Conservation (phyloP, 2,797 vertebrate genomes). For the Jordanella pulchra region DNA sequence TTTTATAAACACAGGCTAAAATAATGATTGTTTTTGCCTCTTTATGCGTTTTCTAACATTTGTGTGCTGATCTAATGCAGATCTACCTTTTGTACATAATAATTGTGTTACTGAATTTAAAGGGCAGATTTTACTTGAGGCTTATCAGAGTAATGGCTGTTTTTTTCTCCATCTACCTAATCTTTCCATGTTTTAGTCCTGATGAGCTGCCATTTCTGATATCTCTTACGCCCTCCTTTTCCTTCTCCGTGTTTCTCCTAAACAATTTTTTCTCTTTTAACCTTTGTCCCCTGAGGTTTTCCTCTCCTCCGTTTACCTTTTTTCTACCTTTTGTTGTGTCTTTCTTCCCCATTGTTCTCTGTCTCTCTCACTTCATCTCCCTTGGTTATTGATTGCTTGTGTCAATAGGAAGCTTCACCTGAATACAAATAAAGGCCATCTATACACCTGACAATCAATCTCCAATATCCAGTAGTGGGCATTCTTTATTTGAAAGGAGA, state of each 20-base stretch:
- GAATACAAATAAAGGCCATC: slow-evolving; percentile 39
- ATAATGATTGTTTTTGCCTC: slow-evolving; percentile 33
- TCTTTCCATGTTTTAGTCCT: slow-evolving; percentile 23
- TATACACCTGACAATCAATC: slow-evolving; percentile 35
- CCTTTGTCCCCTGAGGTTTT: slow-evolving; percentile 33
- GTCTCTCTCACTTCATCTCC: slow-evolving; percentile 50
- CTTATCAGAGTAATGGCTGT: slow-evolving; percentile 18
- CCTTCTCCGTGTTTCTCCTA: slow-evolving; percentile 12
- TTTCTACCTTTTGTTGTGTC: slow-evolving; percentile 23
- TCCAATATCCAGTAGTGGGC: slow-evolving; percentile 22
- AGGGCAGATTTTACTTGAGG: slow-evolving; percentile 14
- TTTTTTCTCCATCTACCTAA: slow-evolving; percentile 23
- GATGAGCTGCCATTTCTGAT: slow-evolving; percentile 21
- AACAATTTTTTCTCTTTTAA: slow-evolving; percentile 23
- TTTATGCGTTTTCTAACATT: not conserved
- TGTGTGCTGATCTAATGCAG: slow-evolving; percentile 20
- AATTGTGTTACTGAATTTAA: not conserved
- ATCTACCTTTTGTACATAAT: slow-evolving; percentile 4
- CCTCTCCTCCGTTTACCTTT: slow-evolving; percentile 18
- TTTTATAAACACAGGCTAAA: slow-evolving; percentile 41
- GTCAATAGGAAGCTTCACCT: slow-evolving; percentile 49
- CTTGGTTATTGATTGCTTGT: slow-evolving; percentile 54
- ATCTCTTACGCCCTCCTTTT: slow-evolving; percentile 18
- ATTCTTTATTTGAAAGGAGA: slow-evolving; percentile 16
- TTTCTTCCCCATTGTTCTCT: slow-evolving; percentile 26